Evolutionary conservation across 2,888 invertebrate genomes (phyloP).

Genomic region (Anagyrus pseudococci): DNA sequence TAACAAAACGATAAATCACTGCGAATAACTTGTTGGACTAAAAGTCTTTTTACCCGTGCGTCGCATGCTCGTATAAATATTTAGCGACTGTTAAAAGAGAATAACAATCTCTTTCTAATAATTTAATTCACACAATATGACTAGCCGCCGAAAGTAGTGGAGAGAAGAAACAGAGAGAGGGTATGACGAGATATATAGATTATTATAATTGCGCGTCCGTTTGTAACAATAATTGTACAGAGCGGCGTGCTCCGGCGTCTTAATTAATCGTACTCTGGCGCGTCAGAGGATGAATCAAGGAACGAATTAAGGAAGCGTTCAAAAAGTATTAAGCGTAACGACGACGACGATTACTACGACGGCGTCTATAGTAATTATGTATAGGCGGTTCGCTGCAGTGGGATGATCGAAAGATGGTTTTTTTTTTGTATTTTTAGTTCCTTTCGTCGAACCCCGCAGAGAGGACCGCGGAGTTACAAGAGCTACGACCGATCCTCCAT

Average conservation of each 20-base stretch:
- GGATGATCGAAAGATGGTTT: no score
- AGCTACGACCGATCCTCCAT: conserved; percentile 50
- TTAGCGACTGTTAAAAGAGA: conserved; percentile 28
- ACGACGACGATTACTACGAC: conserved; percentile 37
- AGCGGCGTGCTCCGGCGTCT: conserved; percentile 14
- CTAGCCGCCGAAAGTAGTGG: conserved; percentile 15
- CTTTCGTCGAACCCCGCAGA: neutral
- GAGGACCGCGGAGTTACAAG: neutral
- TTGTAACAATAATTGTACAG: conserved; percentile 30
- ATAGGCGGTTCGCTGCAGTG: conserved; percentile 34
- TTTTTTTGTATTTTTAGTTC: neutral
- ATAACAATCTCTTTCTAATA: conserved; percentile 22
- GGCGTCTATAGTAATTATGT: conserved; percentile 32
- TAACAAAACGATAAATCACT: neutral
- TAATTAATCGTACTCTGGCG: neutral
- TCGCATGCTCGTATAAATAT: conserved; percentile 14
- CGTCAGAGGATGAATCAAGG: conserved; percentile 10
- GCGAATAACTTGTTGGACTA: neutral
- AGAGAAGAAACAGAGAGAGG: neutral
- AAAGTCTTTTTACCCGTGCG: conserved; percentile 9
- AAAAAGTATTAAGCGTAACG: conserved; percentile 44
- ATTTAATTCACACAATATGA: conserved; percentile 20
- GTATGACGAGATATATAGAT: no score
- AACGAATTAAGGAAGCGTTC: conserved; percentile 47
- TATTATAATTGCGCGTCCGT: conserved; percentile 4